Conservation (phyloP, 2,113 vertebrate genomes). For the Craseonycteris thonglongyai region DNA sequence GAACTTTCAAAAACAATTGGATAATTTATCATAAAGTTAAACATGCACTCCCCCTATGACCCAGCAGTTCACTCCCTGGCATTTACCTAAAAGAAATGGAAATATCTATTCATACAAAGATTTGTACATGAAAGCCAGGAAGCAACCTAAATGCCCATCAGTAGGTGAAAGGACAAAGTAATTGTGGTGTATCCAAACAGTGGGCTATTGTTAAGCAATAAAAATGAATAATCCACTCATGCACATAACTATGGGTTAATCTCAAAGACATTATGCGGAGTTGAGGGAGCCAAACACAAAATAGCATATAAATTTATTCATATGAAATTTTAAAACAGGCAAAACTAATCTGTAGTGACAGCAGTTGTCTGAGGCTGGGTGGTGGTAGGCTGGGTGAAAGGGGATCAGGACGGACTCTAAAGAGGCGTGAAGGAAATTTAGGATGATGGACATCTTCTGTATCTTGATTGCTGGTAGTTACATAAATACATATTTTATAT, state of each 20-base stretch:
- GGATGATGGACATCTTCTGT: not conserved
- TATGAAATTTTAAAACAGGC: not conserved
- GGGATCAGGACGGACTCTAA: accelerated
- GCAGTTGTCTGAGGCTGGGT: not conserved
- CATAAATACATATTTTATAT: not conserved
- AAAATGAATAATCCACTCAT: not conserved
- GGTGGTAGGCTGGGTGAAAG: not conserved
- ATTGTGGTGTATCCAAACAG: not conserved
- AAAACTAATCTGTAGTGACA: not conserved
- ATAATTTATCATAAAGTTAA: not conserved
- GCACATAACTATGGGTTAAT: not conserved
- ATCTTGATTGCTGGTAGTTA: not conserved
- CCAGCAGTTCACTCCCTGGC: not conserved
- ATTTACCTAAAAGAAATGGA: not conserved
- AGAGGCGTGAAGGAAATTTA: not conserved
- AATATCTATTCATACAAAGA: not conserved
- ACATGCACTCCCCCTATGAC: not conserved
- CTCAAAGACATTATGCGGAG: not conserved
- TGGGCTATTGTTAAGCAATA: not conserved
- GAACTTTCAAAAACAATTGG: not conserved
- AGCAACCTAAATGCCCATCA: not conserved
- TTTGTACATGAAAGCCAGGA: not conserved
- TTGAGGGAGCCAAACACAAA: not conserved
- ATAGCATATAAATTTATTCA: not conserved
- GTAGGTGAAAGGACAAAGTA: not conserved